A percentile compares a stretch with the other conserved stretches of the same genome.
Evolutionary conservation across 2,888 invertebrate genomes (phyloP).

Genomic region (Artemia sinica): DNA sequence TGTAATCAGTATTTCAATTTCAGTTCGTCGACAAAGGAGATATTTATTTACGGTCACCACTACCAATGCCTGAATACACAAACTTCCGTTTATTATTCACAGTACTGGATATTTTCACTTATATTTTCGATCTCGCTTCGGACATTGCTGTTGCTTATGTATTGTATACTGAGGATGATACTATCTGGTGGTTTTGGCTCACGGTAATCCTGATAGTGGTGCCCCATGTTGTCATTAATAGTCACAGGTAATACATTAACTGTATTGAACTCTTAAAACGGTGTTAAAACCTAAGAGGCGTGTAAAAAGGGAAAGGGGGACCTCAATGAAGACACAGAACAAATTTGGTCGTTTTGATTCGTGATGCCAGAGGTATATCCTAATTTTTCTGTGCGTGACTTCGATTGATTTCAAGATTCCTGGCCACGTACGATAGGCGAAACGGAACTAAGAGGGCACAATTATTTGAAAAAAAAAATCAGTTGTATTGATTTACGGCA

Average conservation of each 20-base stretch:
- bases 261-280: too few species aligned
- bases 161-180: conserved; percentile 19
- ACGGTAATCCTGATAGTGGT: conserved; percentile 22
- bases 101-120: conserved; percentile 17
- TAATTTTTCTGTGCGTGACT: too few species aligned
- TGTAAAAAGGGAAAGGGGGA: too few species aligned
- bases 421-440: too few species aligned
- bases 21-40: conserved; percentile 21
- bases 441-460: too few species aligned
- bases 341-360: too few species aligned
- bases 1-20: background rate
- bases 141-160: conserved; percentile 21
- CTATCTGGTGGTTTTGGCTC: conserved; percentile 21
- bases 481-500: too few species aligned
- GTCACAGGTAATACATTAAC: background rate
- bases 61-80: conserved; percentile 21
- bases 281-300: too few species aligned
- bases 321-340: too few species aligned
- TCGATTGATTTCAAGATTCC: too few species aligned
- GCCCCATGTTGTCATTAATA: conserved; percentile 24
- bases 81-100: conserved; percentile 20
- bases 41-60: conserved; percentile 20
- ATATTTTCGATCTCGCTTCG: conserved; percentile 19
- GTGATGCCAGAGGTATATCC: too few species aligned
- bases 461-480: too few species aligned